These are phyloP conservation scores for Bombyx mandarina DNA, from an alignment of 1,140 invertebrate genomes.

Conservation along the genomic window DNA sequence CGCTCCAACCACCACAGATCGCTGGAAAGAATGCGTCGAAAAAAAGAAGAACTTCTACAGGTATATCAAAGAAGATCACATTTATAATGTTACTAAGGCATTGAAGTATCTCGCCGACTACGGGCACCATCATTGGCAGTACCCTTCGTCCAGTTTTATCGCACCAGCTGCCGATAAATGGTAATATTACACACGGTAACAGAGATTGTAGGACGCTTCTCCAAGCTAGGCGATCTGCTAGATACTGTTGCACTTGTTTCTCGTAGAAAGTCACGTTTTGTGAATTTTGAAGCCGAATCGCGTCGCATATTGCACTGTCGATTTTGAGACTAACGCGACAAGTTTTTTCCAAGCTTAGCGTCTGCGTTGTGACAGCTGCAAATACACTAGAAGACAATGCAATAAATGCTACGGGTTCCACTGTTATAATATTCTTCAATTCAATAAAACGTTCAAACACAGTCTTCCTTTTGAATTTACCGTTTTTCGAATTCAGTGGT, in stretches of 20 bases:
- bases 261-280: slow-evolving; percentile 15
- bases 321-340: slow-evolving; percentile 19
- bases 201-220: slow-evolving; percentile 16
- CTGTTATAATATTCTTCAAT: slow-evolving; percentile 70
- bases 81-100: slow-evolving; percentile 50
- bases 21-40: slow-evolving; percentile 53
- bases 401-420: slow-evolving; percentile 79
- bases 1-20: slow-evolving; percentile 55
- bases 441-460: too few species aligned
- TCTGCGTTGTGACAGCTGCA: slow-evolving; percentile 43
- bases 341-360: slow-evolving; percentile 17
- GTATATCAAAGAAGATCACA: slow-evolving; percentile 53
- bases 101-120: slow-evolving; percentile 50
- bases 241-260: slow-evolving; percentile 13
- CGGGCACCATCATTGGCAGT: slow-evolving; percentile 55
- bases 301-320: slow-evolving; percentile 15
- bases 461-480: too few species aligned
- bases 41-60: slow-evolving; percentile 47
- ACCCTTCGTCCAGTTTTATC: slow-evolving; percentile 60
- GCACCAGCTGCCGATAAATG: slow-evolving; percentile 70
- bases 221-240: slow-evolving; percentile 7
- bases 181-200: slow-evolving; percentile 72
- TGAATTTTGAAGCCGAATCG: slow-evolving; percentile 10
- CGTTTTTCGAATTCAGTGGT: too few species aligned
- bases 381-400: slow-evolving; percentile 81